phyloP scores from a whole-genome alignment of 2,888 invertebrate genomes.

The Pachliopta kotzebuea region DNA sequence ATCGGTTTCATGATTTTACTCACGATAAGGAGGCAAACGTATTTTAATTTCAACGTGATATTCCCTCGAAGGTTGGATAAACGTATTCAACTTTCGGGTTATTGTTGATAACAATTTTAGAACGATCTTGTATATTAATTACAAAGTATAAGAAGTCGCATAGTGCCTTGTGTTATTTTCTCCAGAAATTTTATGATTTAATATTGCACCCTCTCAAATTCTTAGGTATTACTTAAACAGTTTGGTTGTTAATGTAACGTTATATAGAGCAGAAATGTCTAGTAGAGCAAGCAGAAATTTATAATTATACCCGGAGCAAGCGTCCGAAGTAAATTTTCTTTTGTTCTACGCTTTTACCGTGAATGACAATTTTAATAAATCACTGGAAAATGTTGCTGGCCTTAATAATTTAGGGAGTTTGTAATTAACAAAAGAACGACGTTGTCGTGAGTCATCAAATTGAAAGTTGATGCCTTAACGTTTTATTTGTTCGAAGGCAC shows the following conservation, averaged over 20 bases:
- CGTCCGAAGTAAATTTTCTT: conserved; percentile 28
- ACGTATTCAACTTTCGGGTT: too few species aligned
- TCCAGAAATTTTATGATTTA: too few species aligned
- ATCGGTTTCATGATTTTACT: conserved; percentile 5
- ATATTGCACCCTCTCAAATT: conserved; percentile 17
- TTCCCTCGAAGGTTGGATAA: too few species aligned
- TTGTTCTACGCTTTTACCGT: conserved; percentile 28
- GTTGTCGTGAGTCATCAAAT: conserved; percentile 40
- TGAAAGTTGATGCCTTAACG: conserved; percentile 38
- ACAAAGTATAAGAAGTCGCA: too few species aligned
- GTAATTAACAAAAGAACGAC: conserved; percentile 36
- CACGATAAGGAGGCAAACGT: conserved; percentile 10
- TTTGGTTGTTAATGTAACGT: conserved; percentile 25
- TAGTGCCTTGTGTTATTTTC: background rate
- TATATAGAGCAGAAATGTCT: conserved; percentile 21
- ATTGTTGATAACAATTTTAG: too few species aligned
- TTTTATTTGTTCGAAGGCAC: conserved; percentile 35
- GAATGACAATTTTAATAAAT: conserved; percentile 32
- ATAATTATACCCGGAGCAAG: conserved; percentile 26
- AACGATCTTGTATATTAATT: too few species aligned
- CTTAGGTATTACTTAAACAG: conserved; percentile 18
- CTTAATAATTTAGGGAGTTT: conserved; percentile 34
- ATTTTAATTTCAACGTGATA: conserved; percentile 14
- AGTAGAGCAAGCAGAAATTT: conserved; percentile 32
- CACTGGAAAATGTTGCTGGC: conserved; percentile 32